Evolutionary conservation across 1,140 invertebrate genomes (phyloP), one percentile per base, ranked within the genome.

Genomic region (Solenopsis invicta): DNA sequence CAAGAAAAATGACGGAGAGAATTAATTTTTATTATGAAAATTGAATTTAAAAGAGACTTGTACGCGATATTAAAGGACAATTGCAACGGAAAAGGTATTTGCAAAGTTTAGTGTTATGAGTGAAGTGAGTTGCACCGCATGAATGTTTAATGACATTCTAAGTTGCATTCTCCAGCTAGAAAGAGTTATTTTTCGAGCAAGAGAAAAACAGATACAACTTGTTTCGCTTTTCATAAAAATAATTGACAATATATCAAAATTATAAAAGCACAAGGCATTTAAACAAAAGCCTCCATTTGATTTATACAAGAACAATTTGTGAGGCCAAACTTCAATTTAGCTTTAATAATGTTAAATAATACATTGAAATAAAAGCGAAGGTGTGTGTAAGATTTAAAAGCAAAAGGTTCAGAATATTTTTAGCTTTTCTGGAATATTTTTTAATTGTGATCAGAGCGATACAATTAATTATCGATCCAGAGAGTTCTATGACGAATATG

Each of bases 131-230:
- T 59, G 37, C 16, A 59, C 18, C n/a, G 34, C 34, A 66, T 80
- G 77, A 80, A 80, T 41, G 66, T 80, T 80, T 52, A 67, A 67
- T n/a, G 24, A 48, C 12, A 50, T 52, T 77, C 24, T 67, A 80
- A 66, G 76, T 50, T 59, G n/a, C 29, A 52, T 69, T 80, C 34
- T 24, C 34, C 54, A 10, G 2, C 29, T 10, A 45, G 34, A 52
- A 80, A 69, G 34, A 10, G 34, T 13, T 54, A 41, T 52, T 69
- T 34, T 56, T 54, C 18, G 0, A 80, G n/a, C 48, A 69, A 69
- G n/a, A 69, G 48, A 67, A 13, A 21, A 69, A 16, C 16, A 52
- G 54, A 8, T 37, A n/a, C 10, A 34, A 48, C 18, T 66, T 66
- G 29, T 66, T 37, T 80, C n/a, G 18, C 21, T 69, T 67, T 54